Evolutionary conservation across 2,113 vertebrate species (phyloP), one percentile per base, ranked within the genome.

Genomic region (Corvus hawaiiensis): DNA sequence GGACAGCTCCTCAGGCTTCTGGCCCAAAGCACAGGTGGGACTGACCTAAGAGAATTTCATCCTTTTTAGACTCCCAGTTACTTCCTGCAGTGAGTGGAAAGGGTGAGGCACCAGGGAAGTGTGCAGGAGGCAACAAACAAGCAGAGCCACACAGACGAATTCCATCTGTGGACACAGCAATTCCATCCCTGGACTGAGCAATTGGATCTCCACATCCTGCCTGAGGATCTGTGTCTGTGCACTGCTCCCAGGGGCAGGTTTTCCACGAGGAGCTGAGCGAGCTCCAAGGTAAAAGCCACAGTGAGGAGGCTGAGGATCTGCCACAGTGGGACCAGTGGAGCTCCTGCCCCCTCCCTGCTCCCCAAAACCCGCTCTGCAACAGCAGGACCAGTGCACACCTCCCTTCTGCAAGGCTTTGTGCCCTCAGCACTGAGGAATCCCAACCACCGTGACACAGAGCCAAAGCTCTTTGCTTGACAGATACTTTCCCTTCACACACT

Each of bases 321-420:
- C 51, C 54, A 30, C 55, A 78, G n/a, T 0, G 0, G 32, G n/a
- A 49, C 26, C 22, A 26, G 13, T 0, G 0, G 37, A 86, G 46
- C 84, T 87, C 43, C 46, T 56, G 49, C 62, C 52, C 16, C 5
- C 55, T 32, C 41, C 55, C 76, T 62, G 55, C 55, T 77, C 63
- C 59, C 87, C 1, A 1, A 80, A n/a, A 37, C 9, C 32, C 0
- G 0, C 13, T 39, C 67, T 32, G 52, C 33, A 39, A 82, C 18
- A 2, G 37, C 16, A 69, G 1, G 1, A 74, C 17, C 13, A 55
- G 43, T 0, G 0, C 23, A 59, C 56, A 58, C 27, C 8, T n/a
- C 20, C 13, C 17, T 33, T 54, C 43, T 10, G 20, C 51, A 33
- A 52, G 32, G 20, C 41, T 52, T 20, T 3, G 0, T 32, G 32